phyloP scores from a whole-genome alignment of 2,113 vertebrate genomes.

The Ibidorhyncha struthersii region DNA sequence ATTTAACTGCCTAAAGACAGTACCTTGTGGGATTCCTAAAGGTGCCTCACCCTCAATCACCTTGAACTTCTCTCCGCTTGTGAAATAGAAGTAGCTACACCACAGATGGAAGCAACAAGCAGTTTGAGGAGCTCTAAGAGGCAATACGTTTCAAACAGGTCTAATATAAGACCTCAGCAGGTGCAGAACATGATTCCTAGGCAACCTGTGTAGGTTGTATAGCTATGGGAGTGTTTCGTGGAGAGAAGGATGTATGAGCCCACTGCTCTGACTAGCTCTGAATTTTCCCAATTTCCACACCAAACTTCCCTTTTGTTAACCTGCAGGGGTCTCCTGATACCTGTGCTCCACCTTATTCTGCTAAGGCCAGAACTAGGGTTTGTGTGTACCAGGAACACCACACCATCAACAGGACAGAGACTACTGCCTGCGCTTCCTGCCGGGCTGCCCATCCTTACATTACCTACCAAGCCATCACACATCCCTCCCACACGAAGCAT shows the following conservation, averaged over 20 bases:
- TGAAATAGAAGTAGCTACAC: neutral
- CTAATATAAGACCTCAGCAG: neutral
- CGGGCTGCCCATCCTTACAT: accelerated
- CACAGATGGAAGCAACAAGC: neutral
- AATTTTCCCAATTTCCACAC: neutral
- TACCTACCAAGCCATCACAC: neutral
- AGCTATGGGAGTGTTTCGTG: accelerated
- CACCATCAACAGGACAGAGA: neutral
- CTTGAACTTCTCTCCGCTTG: neutral
- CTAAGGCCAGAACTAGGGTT: neutral
- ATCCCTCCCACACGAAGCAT: accelerated
- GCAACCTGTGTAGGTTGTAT: neutral
- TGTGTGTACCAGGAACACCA: neutral
- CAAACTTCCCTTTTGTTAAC: neutral
- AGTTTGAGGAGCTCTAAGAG: neutral
- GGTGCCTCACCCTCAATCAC: neutral
- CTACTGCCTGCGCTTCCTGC: accelerated
- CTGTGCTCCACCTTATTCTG: neutral
- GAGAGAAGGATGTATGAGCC: neutral
- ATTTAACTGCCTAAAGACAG: neutral
- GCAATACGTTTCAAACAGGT: neutral
- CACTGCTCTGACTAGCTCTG: neutral
- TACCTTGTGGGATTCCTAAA: accelerated
- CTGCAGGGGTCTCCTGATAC: neutral
- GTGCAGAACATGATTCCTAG: neutral